Base-by-base conservation (phyloP, 2,888 invertebrate genomes). In the Schizotus pectinicornis region DNA sequence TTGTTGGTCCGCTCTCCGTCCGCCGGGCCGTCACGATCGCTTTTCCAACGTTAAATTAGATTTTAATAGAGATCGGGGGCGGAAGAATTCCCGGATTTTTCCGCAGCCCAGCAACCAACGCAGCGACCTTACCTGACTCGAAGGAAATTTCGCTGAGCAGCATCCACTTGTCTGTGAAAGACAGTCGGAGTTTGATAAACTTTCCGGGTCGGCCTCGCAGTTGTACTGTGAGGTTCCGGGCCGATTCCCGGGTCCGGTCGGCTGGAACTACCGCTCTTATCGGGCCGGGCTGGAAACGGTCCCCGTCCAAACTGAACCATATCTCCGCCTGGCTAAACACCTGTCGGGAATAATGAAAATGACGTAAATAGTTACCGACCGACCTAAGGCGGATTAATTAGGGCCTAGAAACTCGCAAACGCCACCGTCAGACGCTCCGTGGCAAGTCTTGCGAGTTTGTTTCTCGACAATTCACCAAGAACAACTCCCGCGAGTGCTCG, bases 111-210 rank as follows among this genome's bases (percentile, higher is more conserved):
- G 79, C 85, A 22, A 22, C 22, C 22, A 22, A 22, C 22, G 5
- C 22, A 22, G 5, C 2, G 22, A 22, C 22, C 22, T 85, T 79
- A 90, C 91, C 83, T 58, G 94, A 91, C 68, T 88, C 87, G 75
- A 95, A 95, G 35, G 88, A 86, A 67, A 95, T 84, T 81, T 96
- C 95, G 79, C 94, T 94, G 73, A 96, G 85, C 65, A 95, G 84
- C 61, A 95, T 88, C 95, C 95, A 95, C 74, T 89, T 88, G 65
- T 90, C 85, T 61, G 89, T 88, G 76, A 93, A 94, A 71, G 84
- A 86, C 9, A 95, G 83, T 70, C 89, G 85, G 69, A 91, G 73
- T 82, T 87, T 89, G 65, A 95, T 84, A 76, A 87, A 91, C 71
- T 85, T 86, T 0, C 90, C 95, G 1, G 91, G 85, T 59, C 89